Evolutionary conservation across 2,888 invertebrate species (phyloP), one percentile per base, ranked within the genome.

Genomic region (Amphipoea lucens): DNA sequence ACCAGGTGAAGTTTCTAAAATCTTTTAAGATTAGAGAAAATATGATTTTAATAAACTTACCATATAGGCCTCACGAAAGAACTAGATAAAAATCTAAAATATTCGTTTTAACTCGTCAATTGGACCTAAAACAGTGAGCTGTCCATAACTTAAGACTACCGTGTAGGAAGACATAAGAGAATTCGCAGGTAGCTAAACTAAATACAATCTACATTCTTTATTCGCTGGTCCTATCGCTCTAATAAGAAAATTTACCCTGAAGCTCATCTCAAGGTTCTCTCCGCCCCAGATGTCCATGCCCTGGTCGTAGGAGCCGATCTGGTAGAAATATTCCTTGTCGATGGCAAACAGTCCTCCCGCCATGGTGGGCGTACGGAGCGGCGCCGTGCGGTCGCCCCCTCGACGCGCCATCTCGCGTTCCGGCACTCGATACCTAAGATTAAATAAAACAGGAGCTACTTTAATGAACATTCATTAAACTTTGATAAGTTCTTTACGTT

Each of bases 271-370:
- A 70, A 99, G 97, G 96, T 99, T 99, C 96, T 99, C 99, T 73
- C 98, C 99, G 74, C 99, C 99, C 99, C 99, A 99, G 92, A 99
- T 99, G 96, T 99, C 99, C 99, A 99, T 99, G 90, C 99, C 99
- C 96, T 99, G 98, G 95, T 99, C 99, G 95, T 99, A 99, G 76
- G 99, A 98, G 76, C 99, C 99, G 85, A 99, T 97, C 97, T 99
- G 98, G 96, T 99, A 99, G 97, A 99, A 99, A 96, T 99, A 99
- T 45, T 99, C 98, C 93, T 98, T 98, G 94, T 99, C 99, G 84
- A 99, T 99, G 74, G 99, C 98, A 94, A 99, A 99, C 62, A 99
- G 96, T 0, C 99, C 99, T 78, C 99, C 99, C 20, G 99, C 99
- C 99, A 99, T 99, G 0, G 99, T 99, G 0, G 99, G 99, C 0